Base-by-base conservation (phyloP, 1,140 invertebrate species). In the Philaenus spumarius region DNA sequence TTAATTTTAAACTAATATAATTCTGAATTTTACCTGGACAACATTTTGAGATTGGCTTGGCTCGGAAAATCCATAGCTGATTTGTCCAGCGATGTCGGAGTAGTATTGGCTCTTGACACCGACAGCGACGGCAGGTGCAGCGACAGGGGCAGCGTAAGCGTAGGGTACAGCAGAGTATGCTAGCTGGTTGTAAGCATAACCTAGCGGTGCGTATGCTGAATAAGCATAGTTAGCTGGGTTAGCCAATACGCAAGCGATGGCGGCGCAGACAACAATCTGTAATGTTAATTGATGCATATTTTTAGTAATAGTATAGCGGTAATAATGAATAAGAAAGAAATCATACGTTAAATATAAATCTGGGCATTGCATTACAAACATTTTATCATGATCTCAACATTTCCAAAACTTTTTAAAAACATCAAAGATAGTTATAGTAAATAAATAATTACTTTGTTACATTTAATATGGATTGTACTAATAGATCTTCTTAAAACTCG, bases 1-100 rank as follows among this genome's bases (percentile, higher is more conserved):
- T n/a, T n/a, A n/a, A n/a, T n/a, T n/a, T n/a, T n/a, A n/a, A n/a
- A n/a, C n/a, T n/a, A n/a, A n/a, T n/a, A n/a, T n/a, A n/a, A n/a
- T n/a, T n/a, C n/a, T n/a, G n/a, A n/a, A n/a, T 11, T 40, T 55
- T 58, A 63, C 58, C 45, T 77, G 73, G 39, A 75, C 75, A 58
- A 77, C 78, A 59, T 73, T 71, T 45, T 79, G 74, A 12, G 75
- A 68, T 65, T 79, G 78, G 71, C 73, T 73, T 35, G 76, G 73
- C 68, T 79, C 76, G 61, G 74, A 71, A 61, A 78, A 77, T 61
- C 78, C 78, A 69, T 79, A 80, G 64, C 74, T 66, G 61, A 76
- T 77, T 62, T 78, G 75, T 26, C 78, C 78, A n/a, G 77, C 70
- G 62, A 75, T 66, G 66, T 81, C 79, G 59, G 78, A 72, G 66